Evolutionary conservation across 37 sponge, comb jelly and placozoan species (phyloP), one percentile per base, ranked within the genome.

Genomic region (Corticium candelabrum): DNA sequence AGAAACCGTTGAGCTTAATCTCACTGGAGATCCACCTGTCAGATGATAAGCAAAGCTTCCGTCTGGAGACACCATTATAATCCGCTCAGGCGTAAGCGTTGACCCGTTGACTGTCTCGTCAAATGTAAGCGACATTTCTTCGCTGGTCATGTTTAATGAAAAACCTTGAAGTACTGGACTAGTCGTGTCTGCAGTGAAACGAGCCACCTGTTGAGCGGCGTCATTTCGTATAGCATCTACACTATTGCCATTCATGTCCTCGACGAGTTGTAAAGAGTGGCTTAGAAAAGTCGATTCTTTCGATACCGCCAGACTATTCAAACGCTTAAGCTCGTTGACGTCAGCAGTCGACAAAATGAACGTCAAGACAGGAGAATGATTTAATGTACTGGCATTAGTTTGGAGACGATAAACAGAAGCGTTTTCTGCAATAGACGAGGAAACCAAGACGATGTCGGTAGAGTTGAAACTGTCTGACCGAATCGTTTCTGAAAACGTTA

Each of bases 401-500:
- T 50, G 11, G 11, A 50, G 62, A 11, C 62, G 11, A 50, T 50
- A 50, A 21, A 50, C 11, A 50, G 15, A 11, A 11, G 21, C 21
- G 15, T 11, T 27, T 50, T 50, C 62, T 11, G 11, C 21, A 27
- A 50, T 50, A 21, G 62, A 50, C 11, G 62, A 11, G 62, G 15
- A 27, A 27, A 27, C 15, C 15, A 50, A 50, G 21, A 50, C 62
- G 21, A 50, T 11, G 15, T 11, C 11, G 15, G 62, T 27, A 27
- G 62, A 21, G 21, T 50, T 50, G 62, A 50, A 50, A 11, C 15
- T 27, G 21, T 50, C 62, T 11, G 62, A 11, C 21, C 21, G 11
- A 37, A 94, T 82, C 1, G 78, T 81, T 75, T 94, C 94, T 82
- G 83, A 74, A 83, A 94, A 94, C 34, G 89, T 87, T 1, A 94